Base-by-base conservation (phyloP, 2,888 invertebrate species). In the Heliconius ethilla region DNA sequence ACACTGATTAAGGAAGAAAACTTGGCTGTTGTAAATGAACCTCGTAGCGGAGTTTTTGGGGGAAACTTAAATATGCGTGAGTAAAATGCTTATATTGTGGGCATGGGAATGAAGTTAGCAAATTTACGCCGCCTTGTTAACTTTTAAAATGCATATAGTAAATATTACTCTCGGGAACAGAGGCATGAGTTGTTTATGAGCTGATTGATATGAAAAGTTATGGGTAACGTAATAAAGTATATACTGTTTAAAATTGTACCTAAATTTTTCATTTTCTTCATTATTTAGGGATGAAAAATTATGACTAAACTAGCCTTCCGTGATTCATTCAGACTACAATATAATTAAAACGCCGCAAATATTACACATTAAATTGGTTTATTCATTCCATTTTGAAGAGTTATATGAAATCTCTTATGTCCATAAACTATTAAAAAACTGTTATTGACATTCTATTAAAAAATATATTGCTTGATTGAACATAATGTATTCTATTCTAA, bases 71-170 rank as follows among this genome's bases (percentile, higher is more conserved):
- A 62, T 37, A 25, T 29, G 73, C 25, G 62, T 70, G 51, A 37
- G 62, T 72, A 27, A 37, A 63, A 74, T 63, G 62, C 63, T 74
- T 74, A 74, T 40, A 74, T 10, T 59, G 37, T 37, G 73, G 62
- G 18, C 25, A 25, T 62, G 73, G 37, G 73, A 62, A n/a, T 62
- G 25, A 73, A 73, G 59, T 62, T 40, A 62, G 40, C n/a, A 22
- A 70, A 55, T 59, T 59, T 29, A 59, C 55, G 55, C 33, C 72
- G 3, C 3, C 55, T 33, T 72, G 55, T 72, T 55, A 72, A 59
- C 55, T 40, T 55, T 55, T 55, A n/a, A 55, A 33, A 33, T 59
- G 2, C 27, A 2, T 11, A 59, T 6, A 72, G 33, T 72, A 55
- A 55, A 59, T 72, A 72, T 72, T 72, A 13, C 67, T 69, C 13